Evolutionary conservation across 2,888 invertebrate species (phyloP), one percentile per base, ranked within the genome.

Genomic region (Limnephilus marmoratus): DNA sequence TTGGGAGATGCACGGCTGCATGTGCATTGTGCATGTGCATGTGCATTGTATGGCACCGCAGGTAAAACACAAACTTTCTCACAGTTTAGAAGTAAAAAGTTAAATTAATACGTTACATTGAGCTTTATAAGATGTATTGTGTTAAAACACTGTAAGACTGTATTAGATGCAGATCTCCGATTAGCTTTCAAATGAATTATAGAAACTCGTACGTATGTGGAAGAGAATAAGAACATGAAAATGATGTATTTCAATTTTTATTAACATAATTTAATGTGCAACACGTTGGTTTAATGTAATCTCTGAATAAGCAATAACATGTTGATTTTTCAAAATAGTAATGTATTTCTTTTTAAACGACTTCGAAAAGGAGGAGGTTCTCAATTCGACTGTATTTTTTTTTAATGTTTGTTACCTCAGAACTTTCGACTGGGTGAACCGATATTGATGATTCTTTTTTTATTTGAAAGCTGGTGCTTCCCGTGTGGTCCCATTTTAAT

Each of bases 11-110:
- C 41, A 13, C 83, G 41, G 37, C 13, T 49, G 37, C 37, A 37
- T 18, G 15, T 83, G 83, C 83, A 83, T 37, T 34, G 37, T 45
- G 31, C 31, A 41, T 41, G 41, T 83, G 83, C 83, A 83, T 37
- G 15, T 9, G 83, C 83, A 37, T 37, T 83, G 68, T 68, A 24
- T 24, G 68, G 24, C 68, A 68, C 18, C 24, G 24, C 24, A 68
- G 68, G 68, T 68, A 24, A 68, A 68, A 68, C 68, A 68, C 24
- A 68, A 34, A 83, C 83, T 83, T 83, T 83, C 83, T 83, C 83
- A 83, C 83, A 83, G 34, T 83, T 83, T 37, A 83, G 9, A n/a
- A 83, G 18, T 24, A 68, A 24, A 45, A 68, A 1, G 7, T n/a
- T 7, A 68, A 68, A 68, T 68, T 68, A 68, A 24, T 68, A 7